Evolutionary conservation across 23 tunicate species (phyloP), one percentile per base, ranked within the genome.

Genomic region (Oikopleura albicans): DNA sequence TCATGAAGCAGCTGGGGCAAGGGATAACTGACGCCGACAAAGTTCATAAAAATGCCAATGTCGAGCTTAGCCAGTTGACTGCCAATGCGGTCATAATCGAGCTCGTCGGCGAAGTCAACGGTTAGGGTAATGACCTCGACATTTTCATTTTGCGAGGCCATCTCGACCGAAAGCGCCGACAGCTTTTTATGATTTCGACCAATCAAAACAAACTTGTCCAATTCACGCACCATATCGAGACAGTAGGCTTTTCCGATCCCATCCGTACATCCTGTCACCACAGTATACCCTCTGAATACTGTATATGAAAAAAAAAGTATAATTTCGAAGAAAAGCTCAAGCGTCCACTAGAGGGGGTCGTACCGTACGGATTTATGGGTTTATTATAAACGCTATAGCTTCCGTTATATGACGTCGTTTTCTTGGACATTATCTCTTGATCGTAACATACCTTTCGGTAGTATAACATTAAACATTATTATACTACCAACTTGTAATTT

Each of bases 31-130:
- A 71, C 79, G 2, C 79, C 79, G 31, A 71, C 79, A 71, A 71
- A 71, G 37, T 71, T 71, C 79, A 71, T 71, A 71, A 71, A 71
- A 16, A 71, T 29, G 79, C 79, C 79, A 71, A 71, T 71, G 79
- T 71, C 79, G 37, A 71, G 31, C 4, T 29, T 71, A 16, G 37
- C 37, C 2, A 71, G 31, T 29, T 71, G 27, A 34, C 4, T 16
- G 28, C 31, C 79, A 71, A 71, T 16, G 37, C 4, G 34, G 2
- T 16, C 34, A 71, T 71, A 71, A 29, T 71, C 79, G 35, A 71
- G 37, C 28, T 71, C 34, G 34, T 4, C 33, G 35, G 79, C 79
- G 37, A 71, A 71, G 37, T 71, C 79, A 2, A 29, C 79, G 2
- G 35, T 16, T 2, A 71, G 2, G 4, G 27, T 29, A 71, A 71